Base-by-base conservation (phyloP, 1,140 invertebrate genomes). In the Drosophila bocki region DNA sequence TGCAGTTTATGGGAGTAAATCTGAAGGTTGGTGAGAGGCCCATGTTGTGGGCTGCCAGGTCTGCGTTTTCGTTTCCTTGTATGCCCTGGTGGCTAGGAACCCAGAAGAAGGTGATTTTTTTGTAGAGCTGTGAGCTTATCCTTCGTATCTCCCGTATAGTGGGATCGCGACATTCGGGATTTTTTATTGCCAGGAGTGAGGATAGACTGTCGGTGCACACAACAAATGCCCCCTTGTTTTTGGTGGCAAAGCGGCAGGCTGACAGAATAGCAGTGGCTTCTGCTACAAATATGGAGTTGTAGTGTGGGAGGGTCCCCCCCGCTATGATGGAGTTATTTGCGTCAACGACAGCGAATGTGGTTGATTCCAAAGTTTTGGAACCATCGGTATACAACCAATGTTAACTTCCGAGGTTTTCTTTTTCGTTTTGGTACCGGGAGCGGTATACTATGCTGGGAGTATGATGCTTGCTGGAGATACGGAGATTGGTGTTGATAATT, bases 201-300 rank as follows among this genome's bases (percentile, higher is more conserved):
- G 12, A 37, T 12, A 37, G 11, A 13, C 35, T 37, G 35, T 37
- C 35, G 4, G 35, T 37, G 35, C 35, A 37, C 11, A 37, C 35
- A 37, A 13, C 35, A 5, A 13, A 37, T 11, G 33, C 12, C 9
- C 45, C 45, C 19, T 26, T 47, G 45, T 47, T 19, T 29, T 26
- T 13, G 22, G 22, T 26, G 22, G 45, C 45, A 48, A 48, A 26
- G 22, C 26, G 47, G 15, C 47, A 50, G 15, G 47, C 47, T 29
- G 3, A 15, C n/a, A 48, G 19, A 9, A 48, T 48, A 48, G 47
- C 47, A 13, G 47, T 48, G 6, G 48, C 48, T 50, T 32, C 48
- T 32, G 26, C 48, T 7, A 50, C 26, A 26, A 50, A 50, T 50
- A 50, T 50, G 3, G 48, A 50, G n/a, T 50, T 50, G 48, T 32